phyloP scores from a whole-genome alignment of 2,888 invertebrate genomes.

The Drosophila quinaria region DNA sequence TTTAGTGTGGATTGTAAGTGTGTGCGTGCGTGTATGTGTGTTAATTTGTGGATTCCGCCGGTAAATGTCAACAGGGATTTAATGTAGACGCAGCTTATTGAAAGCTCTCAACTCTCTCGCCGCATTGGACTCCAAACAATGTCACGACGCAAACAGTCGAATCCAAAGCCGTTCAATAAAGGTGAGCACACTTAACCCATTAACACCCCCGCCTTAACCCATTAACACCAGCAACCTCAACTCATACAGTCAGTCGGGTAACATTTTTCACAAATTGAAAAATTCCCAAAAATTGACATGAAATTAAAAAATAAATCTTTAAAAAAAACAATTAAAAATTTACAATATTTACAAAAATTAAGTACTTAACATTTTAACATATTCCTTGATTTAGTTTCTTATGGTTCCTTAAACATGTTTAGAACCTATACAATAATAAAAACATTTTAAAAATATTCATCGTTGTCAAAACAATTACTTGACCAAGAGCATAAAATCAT shows the following conservation, averaged over 20 bases:
- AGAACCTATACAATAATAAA: no score
- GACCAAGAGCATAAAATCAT: not conserved
- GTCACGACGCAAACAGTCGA: constrained; percentile 98
- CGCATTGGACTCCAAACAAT: constrained; percentile 86
- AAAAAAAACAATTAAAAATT: no score
- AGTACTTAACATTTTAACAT: no score
- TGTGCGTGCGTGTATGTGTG: constrained; percentile 16
- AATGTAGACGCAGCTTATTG: constrained; percentile 61
- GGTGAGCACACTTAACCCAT: constrained; percentile 86
- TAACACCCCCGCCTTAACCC: not conserved
- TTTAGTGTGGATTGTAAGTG: constrained; percentile 16
- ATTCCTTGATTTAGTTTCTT: not conserved
- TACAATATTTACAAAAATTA: no score
- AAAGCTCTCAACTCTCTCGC: constrained; percentile 47
- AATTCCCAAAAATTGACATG: not conserved
- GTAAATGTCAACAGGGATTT: constrained; percentile 66
- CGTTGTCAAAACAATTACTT: not conserved
- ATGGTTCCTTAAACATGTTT: no score
- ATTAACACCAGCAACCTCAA: not conserved
- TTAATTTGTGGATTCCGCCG: constrained; percentile 54
- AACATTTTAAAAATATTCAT: not conserved
- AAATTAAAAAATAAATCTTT: no score
- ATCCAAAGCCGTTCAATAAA: constrained; percentile 96
- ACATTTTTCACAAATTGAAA: not conserved
- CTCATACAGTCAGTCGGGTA: not conserved